Conservation (phyloP, 2,797 vertebrate genomes). For the Pseudochromis fuscus region DNA sequence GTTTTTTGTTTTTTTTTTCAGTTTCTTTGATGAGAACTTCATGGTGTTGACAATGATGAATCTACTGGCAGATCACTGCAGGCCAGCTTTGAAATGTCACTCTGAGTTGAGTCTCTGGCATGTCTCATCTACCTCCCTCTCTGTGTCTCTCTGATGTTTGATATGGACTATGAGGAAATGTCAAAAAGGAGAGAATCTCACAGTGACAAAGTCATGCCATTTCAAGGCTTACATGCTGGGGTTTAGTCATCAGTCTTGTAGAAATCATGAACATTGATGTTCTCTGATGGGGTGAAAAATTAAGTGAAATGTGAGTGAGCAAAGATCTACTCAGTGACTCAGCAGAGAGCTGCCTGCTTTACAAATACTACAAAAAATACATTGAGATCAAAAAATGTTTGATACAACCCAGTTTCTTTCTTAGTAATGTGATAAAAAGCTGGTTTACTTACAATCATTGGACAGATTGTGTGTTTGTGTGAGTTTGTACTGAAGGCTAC, state of each 20-base stretch:
- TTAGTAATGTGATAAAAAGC: no score
- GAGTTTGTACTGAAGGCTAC: neutral
- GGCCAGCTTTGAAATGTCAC: conserved; percentile 82
- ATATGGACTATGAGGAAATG: conserved; percentile 63
- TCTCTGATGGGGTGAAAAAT: conserved; percentile 7
- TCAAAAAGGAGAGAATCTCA: conserved; percentile 50
- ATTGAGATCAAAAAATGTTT: neutral
- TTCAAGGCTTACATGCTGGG: conserved; percentile 34
- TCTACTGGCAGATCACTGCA: conserved; percentile 73
- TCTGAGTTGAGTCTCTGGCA: conserved; percentile 72
- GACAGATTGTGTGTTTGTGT: neutral
- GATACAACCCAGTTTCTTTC: neutral
- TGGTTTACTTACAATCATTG: neutral
- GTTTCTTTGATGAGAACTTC: conserved; percentile 65
- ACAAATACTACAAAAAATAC: neutral
- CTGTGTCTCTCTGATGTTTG: conserved; percentile 47
- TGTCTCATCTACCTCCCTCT: conserved; percentile 54
- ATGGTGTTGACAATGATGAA: conserved; percentile 82
- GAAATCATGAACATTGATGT: conserved; percentile 16
- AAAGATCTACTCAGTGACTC: conserved; percentile 30
- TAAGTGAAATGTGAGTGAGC: conserved; percentile 39
- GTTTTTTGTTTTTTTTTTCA: conserved; percentile 64
- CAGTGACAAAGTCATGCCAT: conserved; percentile 47
- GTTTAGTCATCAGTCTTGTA: conserved; percentile 35
- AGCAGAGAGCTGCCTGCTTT: neutral